Conservation (phyloP, 2,113 vertebrate species). For the Dinomys branickii region DNA sequence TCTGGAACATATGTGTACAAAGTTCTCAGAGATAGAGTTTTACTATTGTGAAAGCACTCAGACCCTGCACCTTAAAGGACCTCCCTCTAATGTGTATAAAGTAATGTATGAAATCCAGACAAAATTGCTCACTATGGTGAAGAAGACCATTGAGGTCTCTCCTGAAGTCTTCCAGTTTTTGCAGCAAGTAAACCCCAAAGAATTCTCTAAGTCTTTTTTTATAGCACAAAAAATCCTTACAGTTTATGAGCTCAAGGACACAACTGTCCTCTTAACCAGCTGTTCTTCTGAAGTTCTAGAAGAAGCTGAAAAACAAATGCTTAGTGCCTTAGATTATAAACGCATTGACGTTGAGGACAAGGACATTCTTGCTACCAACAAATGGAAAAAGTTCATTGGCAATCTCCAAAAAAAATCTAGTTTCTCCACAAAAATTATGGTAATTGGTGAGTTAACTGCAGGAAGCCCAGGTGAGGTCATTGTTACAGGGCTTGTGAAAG, state of each 20-base stretch:
- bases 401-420: constrained; percentile 71
- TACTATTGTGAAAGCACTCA: constrained; percentile 72
- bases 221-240: constrained; percentile 84
- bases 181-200: constrained; percentile 76
- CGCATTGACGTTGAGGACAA: constrained; percentile 83
- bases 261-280: constrained; percentile 83
- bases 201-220: constrained; percentile 86
- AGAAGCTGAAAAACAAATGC: constrained; percentile 87
- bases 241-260: constrained; percentile 82
- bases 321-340: constrained; percentile 75
- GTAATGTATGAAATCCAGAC: constrained; percentile 85
- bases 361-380: constrained; percentile 75
- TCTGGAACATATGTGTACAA: constrained; percentile 64
- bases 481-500: constrained; percentile 85
- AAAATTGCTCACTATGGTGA: constrained; percentile 75
- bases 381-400: constrained; percentile 85
- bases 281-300: constrained; percentile 77
- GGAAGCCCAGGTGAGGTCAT: constrained; percentile 79
- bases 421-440: constrained; percentile 65
- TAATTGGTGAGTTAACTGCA: constrained; percentile 65
- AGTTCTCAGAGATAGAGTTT: constrained; percentile 85
- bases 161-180: constrained; percentile 85
- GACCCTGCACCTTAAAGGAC: constrained; percentile 85
- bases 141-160: constrained; percentile 76
- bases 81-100: constrained; percentile 85